Base-by-base conservation (phyloP, 2,888 invertebrate species). In the Stegophylla sp. region DNA sequence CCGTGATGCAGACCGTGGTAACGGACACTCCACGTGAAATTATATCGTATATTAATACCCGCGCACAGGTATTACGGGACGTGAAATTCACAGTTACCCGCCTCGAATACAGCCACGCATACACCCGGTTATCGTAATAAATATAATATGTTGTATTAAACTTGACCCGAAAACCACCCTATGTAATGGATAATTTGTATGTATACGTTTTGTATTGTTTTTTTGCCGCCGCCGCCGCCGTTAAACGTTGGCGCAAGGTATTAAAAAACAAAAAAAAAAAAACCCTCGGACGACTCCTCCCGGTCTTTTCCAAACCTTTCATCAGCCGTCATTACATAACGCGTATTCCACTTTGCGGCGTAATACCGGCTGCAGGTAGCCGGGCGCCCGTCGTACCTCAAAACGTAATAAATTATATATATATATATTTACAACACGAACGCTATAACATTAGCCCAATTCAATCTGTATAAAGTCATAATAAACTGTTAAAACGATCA, bases 101-200 rank as follows among this genome's bases (percentile, higher is more conserved):
- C 61, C 77, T 61, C 34, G 20, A 56, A 15, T n/a, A 26, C 17
- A 45, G 23, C 43, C 23, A 28, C 20, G 12, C 45, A 45, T 59
- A 34, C 59, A 71, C 61, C 79, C 59, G 23, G n/a, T 41, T 71
- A 79, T 79, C 79, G 63, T 34, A 79, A n/a, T n/a, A n/a, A n/a
- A n/a, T n/a, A n/a, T n/a, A n/a, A n/a, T n/a, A 34, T 34, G 7
- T 34, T 34, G 7, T 5, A 34, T 56, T 79, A 48, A 79, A 79
- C 48, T 61, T 17, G 43, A n/a, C 61, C 69, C 67, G 13, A 51
- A 73, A 45, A 45, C 45, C 9, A 61, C 48, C 63, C 63, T 26
- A 23, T 43, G 12, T 34, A n/a, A 23, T 23, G 34, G n/a, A n/a
- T n/a, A n/a, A n/a, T n/a, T n/a, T n/a, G n/a, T n/a, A n/a, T n/a